Evolutionary conservation across 2,113 vertebrate genomes (phyloP).

Genomic region (Charadrius vociferus): DNA sequence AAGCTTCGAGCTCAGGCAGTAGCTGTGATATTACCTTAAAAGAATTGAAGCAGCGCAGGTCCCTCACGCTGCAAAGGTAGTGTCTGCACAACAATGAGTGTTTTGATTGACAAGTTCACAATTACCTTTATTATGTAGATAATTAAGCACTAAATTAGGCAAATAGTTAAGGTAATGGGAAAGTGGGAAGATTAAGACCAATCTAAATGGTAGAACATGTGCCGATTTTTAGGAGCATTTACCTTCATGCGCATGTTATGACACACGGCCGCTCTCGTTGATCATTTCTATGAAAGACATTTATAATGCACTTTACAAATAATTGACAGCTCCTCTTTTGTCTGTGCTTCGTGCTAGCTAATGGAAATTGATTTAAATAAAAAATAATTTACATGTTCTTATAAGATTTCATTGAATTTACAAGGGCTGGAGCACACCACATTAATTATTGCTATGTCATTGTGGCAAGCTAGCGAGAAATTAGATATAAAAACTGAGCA

Average conservation of each 20-base stretch:
- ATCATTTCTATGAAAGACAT: slow-evolving; percentile 42
- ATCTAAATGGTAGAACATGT: neutral
- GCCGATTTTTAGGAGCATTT: neutral
- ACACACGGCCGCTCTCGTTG: neutral
- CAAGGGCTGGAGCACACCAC: slow-evolving; percentile 54
- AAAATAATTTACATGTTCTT: slow-evolving; percentile 68
- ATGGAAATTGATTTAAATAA: slow-evolving; percentile 76
- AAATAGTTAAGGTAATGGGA: slow-evolving; percentile 5
- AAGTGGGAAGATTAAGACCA: slow-evolving; percentile 10
- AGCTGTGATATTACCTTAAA: neutral
- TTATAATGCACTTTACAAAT: slow-evolving; percentile 64
- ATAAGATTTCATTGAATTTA: slow-evolving; percentile 77
- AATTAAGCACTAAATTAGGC: slow-evolving; percentile 54
- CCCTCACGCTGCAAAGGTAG: neutral
- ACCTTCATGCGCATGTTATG: slow-evolving; percentile 35
- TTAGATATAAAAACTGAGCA: slow-evolving; percentile 73
- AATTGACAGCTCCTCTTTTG: slow-evolving; percentile 64
- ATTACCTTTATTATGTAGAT: slow-evolving; percentile 17
- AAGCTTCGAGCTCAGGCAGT: neutral
- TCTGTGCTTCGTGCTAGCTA: slow-evolving; percentile 56
- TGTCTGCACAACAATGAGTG: neutral
- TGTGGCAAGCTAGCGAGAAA: slow-evolving; percentile 66
- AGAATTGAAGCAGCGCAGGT: neutral
- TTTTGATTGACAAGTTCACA: slow-evolving; percentile 33
- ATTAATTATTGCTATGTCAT: slow-evolving; percentile 73